A percentile compares a stretch with the other conserved stretches of the same genome.
Evolutionary conservation across 2,888 invertebrate genomes (phyloP).

Genomic region (Cantharis lateralis): DNA sequence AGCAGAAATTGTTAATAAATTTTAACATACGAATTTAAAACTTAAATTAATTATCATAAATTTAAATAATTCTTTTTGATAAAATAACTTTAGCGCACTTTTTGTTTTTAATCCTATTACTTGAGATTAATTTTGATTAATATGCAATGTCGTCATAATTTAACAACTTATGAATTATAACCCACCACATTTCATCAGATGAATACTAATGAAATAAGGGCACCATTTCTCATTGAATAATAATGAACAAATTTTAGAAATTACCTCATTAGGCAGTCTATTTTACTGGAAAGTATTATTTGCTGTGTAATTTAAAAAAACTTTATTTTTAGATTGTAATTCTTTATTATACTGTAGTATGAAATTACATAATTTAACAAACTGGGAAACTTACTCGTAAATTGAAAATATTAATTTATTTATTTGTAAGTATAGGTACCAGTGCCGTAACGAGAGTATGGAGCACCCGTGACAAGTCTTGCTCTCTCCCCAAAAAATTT

Average conservation of each 20-base stretch:
- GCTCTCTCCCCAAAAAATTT: too few species aligned
- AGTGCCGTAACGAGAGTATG: too few species aligned
- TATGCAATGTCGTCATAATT: conserved; percentile 6
- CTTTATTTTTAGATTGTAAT: background rate
- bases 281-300: conserved; percentile 9
- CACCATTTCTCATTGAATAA: conserved; percentile 13
- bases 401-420: background rate
- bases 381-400: background rate
- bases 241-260: conserved; percentile 15
- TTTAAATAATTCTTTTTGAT: background rate
- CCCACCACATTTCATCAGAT: conserved; percentile 14
- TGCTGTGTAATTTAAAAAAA: background rate
- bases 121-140: conserved; percentile 4
- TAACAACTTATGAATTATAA: conserved; percentile 10
- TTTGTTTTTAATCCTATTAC: conserved; percentile 1
- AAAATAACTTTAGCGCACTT: background rate
- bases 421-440: too few species aligned
- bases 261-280: conserved; percentile 8
- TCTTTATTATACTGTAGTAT: background rate
- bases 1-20: background rate
- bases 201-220: conserved; percentile 20
- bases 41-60: background rate
- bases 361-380: background rate
- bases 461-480: background rate
- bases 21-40: background rate